Evolutionary conservation across 2,797 vertebrate species (phyloP), one percentile per base, ranked within the genome.

Genomic region (Myotis pilosus): DNA sequence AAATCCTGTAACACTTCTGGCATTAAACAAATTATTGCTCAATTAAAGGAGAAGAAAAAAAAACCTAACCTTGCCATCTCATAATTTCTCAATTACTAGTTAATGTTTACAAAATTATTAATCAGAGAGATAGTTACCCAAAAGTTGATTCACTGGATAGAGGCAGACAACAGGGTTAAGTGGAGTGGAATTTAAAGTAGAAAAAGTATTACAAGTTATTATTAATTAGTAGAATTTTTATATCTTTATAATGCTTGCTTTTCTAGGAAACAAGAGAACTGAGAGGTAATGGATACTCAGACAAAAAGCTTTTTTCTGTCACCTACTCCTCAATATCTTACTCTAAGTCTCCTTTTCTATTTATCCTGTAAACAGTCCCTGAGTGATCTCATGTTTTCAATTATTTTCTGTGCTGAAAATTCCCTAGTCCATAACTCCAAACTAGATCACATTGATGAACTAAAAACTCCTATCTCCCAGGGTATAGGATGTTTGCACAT

Each of bases 1-100:
- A 44, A 95, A 79, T 47, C 68, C 44, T 95, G n/a, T 83, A 96
- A 83, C 57, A 91, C 89, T 95, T 97, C 83, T 96, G 74, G 87
- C 91, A 92, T 96, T 97, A 90, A 96, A 88, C 86, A 93, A 80
- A 87, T 93, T 83, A n/a, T 51, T 95, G 84, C 79, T 97, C 87
- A 94, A 96, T 81, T 91, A 60, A 94, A 71, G 28, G 11, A 49
- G 23, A 3, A 68, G n/a, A 68, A 47, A 28, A 49, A 55, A 3
- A 2, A 22, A 51, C 6, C 8, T 68, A 87, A 20, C 5, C 25
- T 79, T 20, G 33, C 4, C 55, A 68, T 82, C 49, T 82, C 25
- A 53, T 74, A 41, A 33, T 71, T 60, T 86, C 71, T 53, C 3
- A 95, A 33, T 71, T 23, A 78, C 28, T 30, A 62, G 28, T 62